Conservation (phyloP, 1,140 invertebrate species). For the Glomeris maerens region DNA sequence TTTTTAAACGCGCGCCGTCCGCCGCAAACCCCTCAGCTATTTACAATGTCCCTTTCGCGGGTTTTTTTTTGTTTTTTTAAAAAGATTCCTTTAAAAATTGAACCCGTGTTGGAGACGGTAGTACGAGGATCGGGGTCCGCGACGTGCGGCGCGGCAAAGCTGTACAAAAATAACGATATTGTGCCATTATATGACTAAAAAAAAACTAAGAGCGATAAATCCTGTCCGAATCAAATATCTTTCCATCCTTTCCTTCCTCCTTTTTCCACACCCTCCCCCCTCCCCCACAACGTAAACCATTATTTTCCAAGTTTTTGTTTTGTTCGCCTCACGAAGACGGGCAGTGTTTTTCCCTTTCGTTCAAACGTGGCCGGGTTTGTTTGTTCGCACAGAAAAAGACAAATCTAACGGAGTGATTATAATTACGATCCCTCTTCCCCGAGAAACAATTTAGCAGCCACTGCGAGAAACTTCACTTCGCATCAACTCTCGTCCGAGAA, state of each 20-base stretch:
- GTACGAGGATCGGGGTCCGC: background rate
- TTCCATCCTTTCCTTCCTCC: background rate
- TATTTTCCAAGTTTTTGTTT: conserved; percentile 3
- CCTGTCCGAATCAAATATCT: no score
- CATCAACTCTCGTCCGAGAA: no score
- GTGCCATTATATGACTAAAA: conserved; percentile 13
- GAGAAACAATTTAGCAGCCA: no score
- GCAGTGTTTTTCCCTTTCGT: background rate
- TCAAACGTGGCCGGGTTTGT: no score
- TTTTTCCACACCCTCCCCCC: background rate
- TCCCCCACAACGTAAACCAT: background rate
- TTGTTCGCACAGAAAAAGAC: no score
- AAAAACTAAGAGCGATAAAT: background rate
- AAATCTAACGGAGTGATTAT: no score
- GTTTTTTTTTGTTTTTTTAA: background rate
- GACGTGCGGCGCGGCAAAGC: background rate
- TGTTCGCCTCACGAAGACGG: background rate
- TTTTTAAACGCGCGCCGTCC: background rate
- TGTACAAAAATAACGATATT: conserved; percentile 14
- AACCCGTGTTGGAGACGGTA: conserved; percentile 1
- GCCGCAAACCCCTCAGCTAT: background rate
- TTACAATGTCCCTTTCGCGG: conserved; percentile 8
- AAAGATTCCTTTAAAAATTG: background rate
- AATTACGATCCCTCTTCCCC: no score
- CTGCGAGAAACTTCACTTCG: no score